Percentiles rank a stretch among this genome's conserved stretches.
These are phyloP conservation scores for Rhizomys pruinosus DNA, from an alignment of 2,113 vertebrate species.

Conservation along the genomic window DNA sequence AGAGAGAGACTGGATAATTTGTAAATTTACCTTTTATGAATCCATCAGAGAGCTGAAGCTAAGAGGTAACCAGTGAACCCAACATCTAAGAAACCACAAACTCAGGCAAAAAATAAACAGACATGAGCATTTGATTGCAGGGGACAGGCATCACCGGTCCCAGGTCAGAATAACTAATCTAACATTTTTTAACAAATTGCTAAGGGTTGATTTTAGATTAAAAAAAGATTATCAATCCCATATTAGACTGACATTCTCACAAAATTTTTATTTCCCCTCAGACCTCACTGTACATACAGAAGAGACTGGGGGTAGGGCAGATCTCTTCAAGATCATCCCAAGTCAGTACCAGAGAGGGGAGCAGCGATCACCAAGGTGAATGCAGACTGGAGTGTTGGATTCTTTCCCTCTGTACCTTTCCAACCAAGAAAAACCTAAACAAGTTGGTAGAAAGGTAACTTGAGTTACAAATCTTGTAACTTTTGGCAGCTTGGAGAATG, in stretches of 20 bases:
- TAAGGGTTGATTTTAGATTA: conserved; percentile 7
- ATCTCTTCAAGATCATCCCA: background rate
- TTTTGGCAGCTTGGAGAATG: background rate
- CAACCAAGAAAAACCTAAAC: background rate
- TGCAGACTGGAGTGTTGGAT: background rate
- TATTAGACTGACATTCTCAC: background rate
- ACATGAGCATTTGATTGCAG: background rate
- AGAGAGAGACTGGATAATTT: background rate
- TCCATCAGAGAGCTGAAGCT: background rate
- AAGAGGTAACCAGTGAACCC: background rate
- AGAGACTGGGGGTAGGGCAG: background rate
- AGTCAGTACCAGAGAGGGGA: background rate
- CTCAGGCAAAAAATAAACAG: background rate
- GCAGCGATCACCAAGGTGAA: background rate
- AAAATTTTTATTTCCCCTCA: background rate
- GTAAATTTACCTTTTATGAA: background rate
- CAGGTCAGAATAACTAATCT: conserved; percentile 22
- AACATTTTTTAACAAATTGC: conserved; percentile 2
- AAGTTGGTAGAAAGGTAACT: background rate
- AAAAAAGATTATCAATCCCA: background rate
- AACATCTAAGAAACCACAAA: background rate
- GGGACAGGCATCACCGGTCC: background rate
- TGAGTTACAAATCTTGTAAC: background rate
- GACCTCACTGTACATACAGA: background rate
- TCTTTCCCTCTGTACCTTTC: background rate